Evolutionary conservation across 2,113 vertebrate genomes (phyloP), one percentile per base, ranked within the genome.

Genomic region (Cyphomyrus discorhynchus): DNA sequence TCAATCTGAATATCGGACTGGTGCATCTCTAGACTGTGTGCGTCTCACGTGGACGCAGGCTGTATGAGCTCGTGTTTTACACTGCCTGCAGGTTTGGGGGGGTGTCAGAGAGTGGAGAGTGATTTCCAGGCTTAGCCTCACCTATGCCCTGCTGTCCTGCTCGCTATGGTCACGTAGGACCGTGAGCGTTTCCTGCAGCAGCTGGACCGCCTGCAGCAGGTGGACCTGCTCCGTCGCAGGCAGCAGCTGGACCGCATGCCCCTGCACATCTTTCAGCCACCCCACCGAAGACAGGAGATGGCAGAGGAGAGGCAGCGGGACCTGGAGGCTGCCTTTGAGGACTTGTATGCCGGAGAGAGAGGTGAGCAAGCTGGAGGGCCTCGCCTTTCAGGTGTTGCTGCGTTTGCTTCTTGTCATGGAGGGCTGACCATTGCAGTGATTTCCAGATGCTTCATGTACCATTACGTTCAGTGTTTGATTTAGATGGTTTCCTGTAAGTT

Each of bases 321-420:
- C 3, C 66, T 99, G 91, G 98, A 99, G 93, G 95, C 96, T 31
- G 97, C 97, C 8, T 99, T 99, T 92, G 97, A 99, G 93, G 97
- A 99, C 92, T 96, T 99, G 96, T 98, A 95, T 85, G 96, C 93
- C 1, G 96, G 95, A 92, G 96, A 96, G 88, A 96, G 92, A 91
- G 96, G 98, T 99, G 96, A 95, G 5, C 5, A 15, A 24, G 31
- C 50, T 1, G 35, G 45, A 83, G 21, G 13, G 31, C 4, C 62
- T 15, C 70, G 1, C 31, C 74, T 1, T 77, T 77, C 35, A 77
- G 74, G n/a, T 17, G 15, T 1, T 8, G 10, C 74, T 42, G 35
- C n/a, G 5, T 77, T 13, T 77, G 27, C 66, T 4, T 27, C n/a
- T 11, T 70, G 27, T 62, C 8, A 62, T 62, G 58, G 8, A 10